Conservation (phyloP, 2,888 invertebrate species). For the Colostygia pectinataria region DNA sequence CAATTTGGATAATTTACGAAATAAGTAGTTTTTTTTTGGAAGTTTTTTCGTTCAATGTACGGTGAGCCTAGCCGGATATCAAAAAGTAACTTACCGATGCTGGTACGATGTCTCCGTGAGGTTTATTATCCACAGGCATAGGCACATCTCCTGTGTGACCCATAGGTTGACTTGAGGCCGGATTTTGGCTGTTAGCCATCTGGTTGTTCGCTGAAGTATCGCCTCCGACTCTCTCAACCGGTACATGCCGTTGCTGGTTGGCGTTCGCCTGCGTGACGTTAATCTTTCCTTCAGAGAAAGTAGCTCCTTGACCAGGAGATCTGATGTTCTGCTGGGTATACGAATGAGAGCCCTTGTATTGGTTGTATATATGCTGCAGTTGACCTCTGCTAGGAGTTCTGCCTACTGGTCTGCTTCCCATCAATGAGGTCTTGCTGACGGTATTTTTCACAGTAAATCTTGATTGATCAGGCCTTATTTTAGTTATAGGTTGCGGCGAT, state of each 20-base stretch:
- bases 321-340: slow-evolving; percentile 61
- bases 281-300: slow-evolving; percentile 59
- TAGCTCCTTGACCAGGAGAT: slow-evolving; percentile 40
- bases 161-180: slow-evolving; percentile 37
- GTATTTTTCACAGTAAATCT: slow-evolving; percentile 62
- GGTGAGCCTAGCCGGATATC: too few relatives aligned
- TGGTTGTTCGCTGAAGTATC: slow-evolving; percentile 55
- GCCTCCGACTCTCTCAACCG: slow-evolving; percentile 63
- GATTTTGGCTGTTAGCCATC: slow-evolving; percentile 27
- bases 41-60: too few relatives aligned
- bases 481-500: slow-evolving; percentile 52
- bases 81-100: slow-evolving; percentile 16
- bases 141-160: slow-evolving; percentile 55
- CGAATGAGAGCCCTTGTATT: slow-evolving; percentile 71
- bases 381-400: slow-evolving; percentile 61
- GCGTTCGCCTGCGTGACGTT: slow-evolving; percentile 37
- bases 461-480: slow-evolving; percentile 34
- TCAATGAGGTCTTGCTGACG: slow-evolving; percentile 66
- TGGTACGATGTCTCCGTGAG: slow-evolving; percentile 22
- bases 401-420: slow-evolving; percentile 50
- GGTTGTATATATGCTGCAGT: slow-evolving; percentile 67
- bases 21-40: too few relatives aligned
- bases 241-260: slow-evolving; percentile 37
- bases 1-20: too few relatives aligned
- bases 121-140: slow-evolving; percentile 39